Base-by-base conservation (phyloP, 2,888 invertebrate species). In the Trachelus tabidus region DNA sequence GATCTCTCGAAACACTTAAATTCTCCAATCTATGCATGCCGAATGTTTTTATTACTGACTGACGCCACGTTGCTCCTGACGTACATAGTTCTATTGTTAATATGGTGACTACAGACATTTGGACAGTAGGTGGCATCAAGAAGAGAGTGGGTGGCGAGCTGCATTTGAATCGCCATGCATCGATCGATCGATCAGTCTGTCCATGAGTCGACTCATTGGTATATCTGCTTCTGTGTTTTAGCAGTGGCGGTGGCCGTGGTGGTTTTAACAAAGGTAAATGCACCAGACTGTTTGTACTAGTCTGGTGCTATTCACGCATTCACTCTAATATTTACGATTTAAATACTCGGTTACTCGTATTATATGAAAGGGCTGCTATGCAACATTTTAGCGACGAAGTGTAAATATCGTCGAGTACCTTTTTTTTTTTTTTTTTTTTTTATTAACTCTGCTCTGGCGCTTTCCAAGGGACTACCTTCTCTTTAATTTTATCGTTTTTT, bases 181-280 rank as follows among this genome's bases (percentile, higher is more conserved):
- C 91, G 87, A 90, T 91, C 89, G 86, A 79, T 84, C 86, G 89
- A 90, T 92, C 91, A 92, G 93, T 92, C 93, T 91, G 93, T 93
- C 92, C 93, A 94, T 94, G 93, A 93, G 93, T 91, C 91, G 90
- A 93, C 92, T 94, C 94, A 95, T 95, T 95, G 95, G 95, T 95
- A 94, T 94, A 94, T 94, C 93, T 94, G 95, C 94, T 94, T 95
- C 95, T 96, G 94, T 96, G 96, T 96, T 96, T 95, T 96, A 96
- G 97, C 96, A 94, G 95, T 94, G 97, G 97, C 96, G 96, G 97
- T 96, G 95, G 95, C 95, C 95, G 95, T 96, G 97, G 97, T 96
- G 97, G 96, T 97, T 97, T 94, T 96, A 97, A 96, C 94, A 97
- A 97, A 97, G 97, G 97, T 97, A 97, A 97, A 96, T 93, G 94